Base-by-base conservation (phyloP, 2,113 vertebrate species). In the Atrichornis clamosus region DNA sequence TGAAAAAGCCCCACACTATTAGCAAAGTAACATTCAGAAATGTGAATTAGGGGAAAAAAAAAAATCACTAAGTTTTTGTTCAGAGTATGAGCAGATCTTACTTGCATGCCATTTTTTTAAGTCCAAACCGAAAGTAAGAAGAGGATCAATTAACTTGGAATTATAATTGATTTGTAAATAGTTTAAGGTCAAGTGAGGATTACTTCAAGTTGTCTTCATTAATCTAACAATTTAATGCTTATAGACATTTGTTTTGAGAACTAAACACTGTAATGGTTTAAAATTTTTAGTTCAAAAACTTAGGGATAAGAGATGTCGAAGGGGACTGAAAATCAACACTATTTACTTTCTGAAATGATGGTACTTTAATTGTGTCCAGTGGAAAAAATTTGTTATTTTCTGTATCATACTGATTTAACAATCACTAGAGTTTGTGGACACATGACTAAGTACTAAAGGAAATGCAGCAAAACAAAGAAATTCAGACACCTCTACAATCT, bases 191-290 rank as follows among this genome's bases (percentile, higher is more conserved):
- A 89, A 41, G 21, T 6, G 9, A 53, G 4, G 8, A 77, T n/a
- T 77, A 56, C 12, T 81, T 42, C 22, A 67, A 62, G 12, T 22
- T 67, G 19, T 19, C 55, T 60, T 73, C 59, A 33, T 22, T 73
- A 81, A 70, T 15, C 26, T 81, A 74, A 79, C 6, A 74, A 23
- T 24, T 18, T 21, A 50, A 73, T 15, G 12, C 13, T 89, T 46
- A 67, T 1, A 47, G 12, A 26, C 7, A 35, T 30, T 33, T 28
- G 6, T n/a, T 76, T 74, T 49, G 22, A 69, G 27, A 84, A 80
- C 7, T 44, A 46, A 70, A 37, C 9, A 69, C 2, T 5, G 11
- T 8, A 62, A 58, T 1, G 0, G 53, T 35, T 68, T 46, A 4
- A 86, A 58, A 80, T 6, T 19, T 47, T 80, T 52, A 26, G 8